Evolutionary conservation across 2,113 vertebrate genomes (phyloP).

Genomic region (Hippocampus barbouri): DNA sequence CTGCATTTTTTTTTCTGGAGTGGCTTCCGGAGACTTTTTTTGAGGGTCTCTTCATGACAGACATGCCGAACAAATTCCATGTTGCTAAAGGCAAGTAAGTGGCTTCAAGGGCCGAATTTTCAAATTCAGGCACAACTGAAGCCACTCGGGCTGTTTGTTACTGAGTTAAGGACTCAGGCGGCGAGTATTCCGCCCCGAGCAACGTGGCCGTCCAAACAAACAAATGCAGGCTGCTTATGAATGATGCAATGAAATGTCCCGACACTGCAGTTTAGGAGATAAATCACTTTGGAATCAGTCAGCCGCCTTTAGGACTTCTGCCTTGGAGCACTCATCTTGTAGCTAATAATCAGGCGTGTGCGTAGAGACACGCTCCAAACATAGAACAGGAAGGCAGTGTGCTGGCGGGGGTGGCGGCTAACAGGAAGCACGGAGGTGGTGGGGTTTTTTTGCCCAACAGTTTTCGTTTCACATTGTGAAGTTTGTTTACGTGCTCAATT

Average conservation of each 20-base stretch:
- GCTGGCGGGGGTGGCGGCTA: conserved; percentile 1
- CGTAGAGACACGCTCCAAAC: conserved; percentile 2
- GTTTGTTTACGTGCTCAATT: background rate
- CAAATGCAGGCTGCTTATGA: conserved; percentile 17
- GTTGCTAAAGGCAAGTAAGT: background rate
- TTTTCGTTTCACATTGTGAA: background rate
- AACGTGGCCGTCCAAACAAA: conserved; percentile 24
- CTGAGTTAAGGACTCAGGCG: background rate
- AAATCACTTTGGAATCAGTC: conserved; percentile 32
- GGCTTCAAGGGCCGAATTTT: background rate
- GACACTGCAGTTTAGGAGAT: conserved; percentile 25
- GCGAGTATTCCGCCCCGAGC: background rate
- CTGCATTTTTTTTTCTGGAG: too few relatives aligned
- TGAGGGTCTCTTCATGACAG: background rate
- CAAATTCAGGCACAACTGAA: background rate
- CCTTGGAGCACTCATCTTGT: background rate
- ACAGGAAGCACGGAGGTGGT: conserved; percentile 16
- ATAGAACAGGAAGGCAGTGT: conserved; percentile 32
- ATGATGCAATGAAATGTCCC: conserved; percentile 27
- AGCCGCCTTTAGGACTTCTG: conserved; percentile 8
- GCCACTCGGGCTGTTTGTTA: background rate
- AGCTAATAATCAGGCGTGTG: background rate
- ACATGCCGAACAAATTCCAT: background rate
- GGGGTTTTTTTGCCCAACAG: background rate
- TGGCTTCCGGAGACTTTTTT: too few relatives aligned